Conservation (phyloP, 2,888 invertebrate genomes). For the Drosophila planitibia region DNA sequence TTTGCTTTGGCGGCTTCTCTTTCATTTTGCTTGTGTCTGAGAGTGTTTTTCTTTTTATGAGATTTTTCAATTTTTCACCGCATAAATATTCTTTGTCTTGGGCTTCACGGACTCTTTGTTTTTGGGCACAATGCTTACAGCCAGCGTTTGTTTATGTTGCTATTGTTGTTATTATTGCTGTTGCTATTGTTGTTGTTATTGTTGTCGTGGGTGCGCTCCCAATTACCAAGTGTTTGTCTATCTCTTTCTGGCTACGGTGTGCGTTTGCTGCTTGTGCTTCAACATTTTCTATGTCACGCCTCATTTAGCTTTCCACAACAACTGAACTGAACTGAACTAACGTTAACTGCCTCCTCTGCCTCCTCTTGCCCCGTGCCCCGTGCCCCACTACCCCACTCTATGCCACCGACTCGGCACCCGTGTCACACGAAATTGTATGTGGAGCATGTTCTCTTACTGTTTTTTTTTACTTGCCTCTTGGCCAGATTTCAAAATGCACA, state of each 20-base stretch:
- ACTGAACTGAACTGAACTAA: conserved; percentile 35
- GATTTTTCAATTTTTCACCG: conserved; percentile 57
- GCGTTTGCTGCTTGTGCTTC: conserved; percentile 41
- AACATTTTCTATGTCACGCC: conserved; percentile 73
- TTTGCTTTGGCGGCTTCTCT: conserved; percentile 39
- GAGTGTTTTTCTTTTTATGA: conserved; percentile 26
- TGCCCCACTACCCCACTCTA: background rate
- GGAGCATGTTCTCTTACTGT: conserved; percentile 47
- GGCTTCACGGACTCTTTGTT: conserved; percentile 29
- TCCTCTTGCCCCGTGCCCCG: background rate
- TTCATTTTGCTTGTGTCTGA: conserved; percentile 3
- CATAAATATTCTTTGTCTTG: conserved; percentile 48
- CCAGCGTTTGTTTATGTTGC: conserved; percentile 28
- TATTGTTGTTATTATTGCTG: conserved; percentile 7
- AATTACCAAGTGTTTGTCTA: conserved; percentile 56
- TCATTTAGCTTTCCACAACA: conserved; percentile 77
- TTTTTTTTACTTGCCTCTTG: conserved; percentile 30
- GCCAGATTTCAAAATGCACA: conserved; percentile 56
- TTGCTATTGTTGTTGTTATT: conserved; percentile 11
- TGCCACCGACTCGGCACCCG: background rate
- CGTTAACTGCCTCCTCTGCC: conserved; percentile 9
- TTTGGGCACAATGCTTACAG: conserved; percentile 42
- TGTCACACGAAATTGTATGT: conserved; percentile 45
- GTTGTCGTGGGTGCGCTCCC: conserved; percentile 54
- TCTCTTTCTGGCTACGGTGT: conserved; percentile 20